A percentile compares a stretch with the other conserved stretches of the same genome.
Conservation (phyloP, 2,113 vertebrate species). For the Acinonyx jubatus region DNA sequence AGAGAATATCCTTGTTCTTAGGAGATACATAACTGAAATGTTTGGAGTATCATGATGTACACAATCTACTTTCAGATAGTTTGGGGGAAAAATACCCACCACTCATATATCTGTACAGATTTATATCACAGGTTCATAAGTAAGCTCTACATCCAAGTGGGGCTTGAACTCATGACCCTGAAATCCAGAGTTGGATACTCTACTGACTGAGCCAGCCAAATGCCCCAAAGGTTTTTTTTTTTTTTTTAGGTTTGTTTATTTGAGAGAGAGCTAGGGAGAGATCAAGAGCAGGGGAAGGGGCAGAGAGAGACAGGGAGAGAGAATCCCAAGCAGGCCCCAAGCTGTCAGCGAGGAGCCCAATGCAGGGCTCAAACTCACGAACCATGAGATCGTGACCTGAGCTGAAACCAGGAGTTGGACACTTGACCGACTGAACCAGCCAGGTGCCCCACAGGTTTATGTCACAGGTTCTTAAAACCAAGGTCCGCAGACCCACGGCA, state of each 20-base stretch:
- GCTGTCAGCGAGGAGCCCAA: background rate
- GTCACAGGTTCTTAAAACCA: background rate
- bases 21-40: background rate
- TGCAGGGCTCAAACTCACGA: background rate
- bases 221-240: too few relatives aligned
- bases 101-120: background rate
- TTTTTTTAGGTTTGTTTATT: too few relatives aligned
- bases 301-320: too few relatives aligned
- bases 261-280: too few relatives aligned
- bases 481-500: background rate
- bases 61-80: background rate
- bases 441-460: background rate
- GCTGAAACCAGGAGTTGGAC: background rate
- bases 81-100: background rate
- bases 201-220: too few relatives aligned
- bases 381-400: background rate
- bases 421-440: background rate
- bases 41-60: background rate
- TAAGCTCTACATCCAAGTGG: background rate
- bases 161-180: background rate
- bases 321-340: too few relatives aligned
- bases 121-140: background rate
- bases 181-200: background rate
- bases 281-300: too few relatives aligned
- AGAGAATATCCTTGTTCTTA: background rate